These are phyloP conservation scores for Adineta ricciae DNA, from an alignment of 2,888 invertebrate species.

Conservation along the genomic window DNA sequence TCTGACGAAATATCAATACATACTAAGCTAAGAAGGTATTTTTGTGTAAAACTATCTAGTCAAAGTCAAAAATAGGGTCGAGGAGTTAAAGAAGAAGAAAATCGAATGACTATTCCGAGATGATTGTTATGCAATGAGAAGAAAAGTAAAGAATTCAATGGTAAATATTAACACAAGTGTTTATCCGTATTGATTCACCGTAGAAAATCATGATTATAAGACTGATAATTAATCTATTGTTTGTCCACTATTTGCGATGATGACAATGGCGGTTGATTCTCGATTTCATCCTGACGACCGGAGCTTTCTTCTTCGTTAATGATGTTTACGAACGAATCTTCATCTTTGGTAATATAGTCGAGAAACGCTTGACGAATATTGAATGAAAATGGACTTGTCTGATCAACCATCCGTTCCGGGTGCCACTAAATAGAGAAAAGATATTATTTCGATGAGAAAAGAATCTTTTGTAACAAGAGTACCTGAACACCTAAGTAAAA, in stretches of 20 bases:
- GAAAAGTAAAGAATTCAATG: not conserved
- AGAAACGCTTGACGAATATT: slow-evolving; percentile 5
- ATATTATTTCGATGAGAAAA: not conserved
- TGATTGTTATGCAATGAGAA: not conserved
- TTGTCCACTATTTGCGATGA: not conserved
- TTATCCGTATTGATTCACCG: not conserved
- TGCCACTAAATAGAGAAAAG: not conserved
- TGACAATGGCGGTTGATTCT: not conserved
- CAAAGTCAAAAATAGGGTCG: not conserved
- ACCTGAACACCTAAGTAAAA: not conserved
- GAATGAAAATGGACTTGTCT: not conserved
- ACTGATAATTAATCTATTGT: too few relatives aligned
- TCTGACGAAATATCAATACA: not conserved
- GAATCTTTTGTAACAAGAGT: not conserved
- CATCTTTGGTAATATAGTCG: not conserved
- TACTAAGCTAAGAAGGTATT: too few relatives aligned
- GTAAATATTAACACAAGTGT: not conserved
- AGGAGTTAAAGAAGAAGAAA: not conserved
- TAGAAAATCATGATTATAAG: not conserved
- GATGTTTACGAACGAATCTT: not conserved
- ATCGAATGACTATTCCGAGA: not conserved
- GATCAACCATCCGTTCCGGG: not conserved
- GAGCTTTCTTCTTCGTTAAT: not conserved
- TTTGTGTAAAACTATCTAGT: not conserved
- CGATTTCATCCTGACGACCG: not conserved